Evolutionary conservation across 2,888 invertebrate species (phyloP), one percentile per base, ranked within the genome.

Genomic region (Seira sanloemensis): DNA sequence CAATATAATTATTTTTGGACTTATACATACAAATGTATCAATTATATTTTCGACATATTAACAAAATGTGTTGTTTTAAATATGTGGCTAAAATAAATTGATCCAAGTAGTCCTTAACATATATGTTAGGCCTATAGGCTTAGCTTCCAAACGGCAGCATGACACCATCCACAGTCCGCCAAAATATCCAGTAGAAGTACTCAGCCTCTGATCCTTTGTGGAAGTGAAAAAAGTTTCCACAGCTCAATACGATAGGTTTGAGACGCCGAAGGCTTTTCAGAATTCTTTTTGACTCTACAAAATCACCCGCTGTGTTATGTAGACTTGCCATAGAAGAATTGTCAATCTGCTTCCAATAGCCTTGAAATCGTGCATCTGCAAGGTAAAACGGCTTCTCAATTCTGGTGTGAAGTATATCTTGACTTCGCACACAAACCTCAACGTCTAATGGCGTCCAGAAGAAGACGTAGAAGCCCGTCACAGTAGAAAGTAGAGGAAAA

Each of bases 141-240:
- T n/a, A n/a, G n/a, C n/a, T n/a, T n/a, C n/a, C n/a, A n/a, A n/a
- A 27, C n/a, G 68, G 27, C 1, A 74, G 26, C 24, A 75, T 23
- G 27, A 76, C 23, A 7, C 66, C 76, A 67, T 76, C 66, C 0
- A 76, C 46, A 9, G 76, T 50, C 0, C 67, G 23, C 5, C 16
- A 23, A 67, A 76, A 76, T n/a, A 67, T 25, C 9, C 16, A 67
- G 23, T 67, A 76, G 24, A 76, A 76, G n/a, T 12, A 76, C 0
- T 18, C 1, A 16, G 21, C 18, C 0, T 76, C 76, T 2, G 46
- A 16, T 18, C 76, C 76, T 9, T n/a, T 21, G 1, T 24, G 18
- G n/a, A 76, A 16, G 0, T n/a, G 0, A 24, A 23, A 76, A 46
- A 76, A 76, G 1, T 9, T 0, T 5, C 66, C 76, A 66, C 66